phyloP scores from a whole-genome alignment of 2,888 invertebrate genomes.

The Tenthredo amoena region DNA sequence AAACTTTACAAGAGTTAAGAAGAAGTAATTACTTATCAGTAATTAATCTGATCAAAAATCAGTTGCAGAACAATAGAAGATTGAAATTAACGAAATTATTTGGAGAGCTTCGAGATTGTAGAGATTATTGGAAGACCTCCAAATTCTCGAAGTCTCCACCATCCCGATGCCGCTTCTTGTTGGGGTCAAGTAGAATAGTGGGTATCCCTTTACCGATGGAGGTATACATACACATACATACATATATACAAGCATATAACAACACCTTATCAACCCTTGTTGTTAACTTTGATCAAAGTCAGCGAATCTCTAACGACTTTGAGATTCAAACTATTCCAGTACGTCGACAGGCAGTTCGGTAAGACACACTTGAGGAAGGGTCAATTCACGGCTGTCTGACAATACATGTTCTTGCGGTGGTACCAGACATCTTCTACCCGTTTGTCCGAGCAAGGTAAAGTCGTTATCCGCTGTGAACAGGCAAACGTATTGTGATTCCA shows the following conservation, averaged over 20 bases:
- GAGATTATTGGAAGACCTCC: conserved; percentile 10
- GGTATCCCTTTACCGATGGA: not conserved
- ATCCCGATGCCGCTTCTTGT: not conserved
- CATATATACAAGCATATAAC: not conserved
- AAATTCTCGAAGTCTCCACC: not conserved
- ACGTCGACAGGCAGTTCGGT: conserved; percentile 14
- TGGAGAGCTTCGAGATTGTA: not conserved
- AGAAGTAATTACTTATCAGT: not conserved
- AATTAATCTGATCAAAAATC: not conserved
- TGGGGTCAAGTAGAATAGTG: conserved; percentile 16
- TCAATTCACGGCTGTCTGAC: not conserved
- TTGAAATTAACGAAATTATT: conserved; percentile 16
- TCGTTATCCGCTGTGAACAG: conserved; percentile 16
- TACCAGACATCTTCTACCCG: conserved; percentile 8
- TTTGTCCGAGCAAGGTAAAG: conserved; percentile 7
- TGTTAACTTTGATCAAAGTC: conserved; percentile 37
- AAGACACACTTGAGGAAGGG: conserved; percentile 11
- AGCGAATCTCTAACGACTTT: conserved; percentile 28
- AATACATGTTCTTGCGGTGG: conserved; percentile 1
- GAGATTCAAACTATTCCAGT: conserved; percentile 31
- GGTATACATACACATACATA: not conserved
- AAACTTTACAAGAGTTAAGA: not conserved
- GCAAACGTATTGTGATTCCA: not conserved
- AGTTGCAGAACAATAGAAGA: not conserved
- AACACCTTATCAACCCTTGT: conserved; percentile 38